phyloP scores from a whole-genome alignment of 1,140 invertebrate species.

The Andrena cerasifolii region DNA sequence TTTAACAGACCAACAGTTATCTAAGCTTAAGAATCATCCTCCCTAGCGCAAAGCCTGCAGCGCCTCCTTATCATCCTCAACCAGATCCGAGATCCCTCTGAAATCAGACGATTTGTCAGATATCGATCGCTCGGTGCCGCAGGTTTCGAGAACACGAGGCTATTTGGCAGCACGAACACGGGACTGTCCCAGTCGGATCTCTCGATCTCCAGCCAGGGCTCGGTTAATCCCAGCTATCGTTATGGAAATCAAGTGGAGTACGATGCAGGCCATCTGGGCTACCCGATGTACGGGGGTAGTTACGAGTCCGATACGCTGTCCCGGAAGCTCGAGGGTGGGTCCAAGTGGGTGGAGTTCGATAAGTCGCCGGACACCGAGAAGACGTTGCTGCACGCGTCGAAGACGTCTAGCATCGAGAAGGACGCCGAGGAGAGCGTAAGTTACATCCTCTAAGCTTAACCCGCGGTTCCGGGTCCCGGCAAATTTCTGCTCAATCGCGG shows the following conservation, averaged over 20 bases:
- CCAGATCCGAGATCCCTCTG: too few species aligned
- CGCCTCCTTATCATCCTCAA: too few species aligned
- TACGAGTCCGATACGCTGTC: slow-evolving; percentile 78
- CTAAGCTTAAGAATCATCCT: background rate
- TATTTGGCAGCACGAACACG: slow-evolving; percentile 84
- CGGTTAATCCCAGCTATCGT: slow-evolving; percentile 87
- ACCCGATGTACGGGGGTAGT: slow-evolving; percentile 83
- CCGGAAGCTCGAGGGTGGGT: slow-evolving; percentile 82
- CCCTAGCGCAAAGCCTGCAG: too few species aligned
- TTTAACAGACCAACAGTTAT: background rate
- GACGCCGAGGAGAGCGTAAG: slow-evolving; percentile 77
- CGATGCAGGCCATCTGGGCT: slow-evolving; percentile 87
- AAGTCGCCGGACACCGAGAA: slow-evolving; percentile 80
- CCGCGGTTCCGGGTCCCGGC: background rate
- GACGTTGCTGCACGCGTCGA: slow-evolving; percentile 71
- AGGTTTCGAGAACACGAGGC: slow-evolving; percentile 77
- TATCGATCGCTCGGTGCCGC: background rate
- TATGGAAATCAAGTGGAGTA: slow-evolving; percentile 91
- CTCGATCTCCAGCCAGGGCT: slow-evolving; percentile 87
- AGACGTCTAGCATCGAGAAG: slow-evolving; percentile 75
- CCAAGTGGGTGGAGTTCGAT: slow-evolving; percentile 81
- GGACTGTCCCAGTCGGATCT: slow-evolving; percentile 90
- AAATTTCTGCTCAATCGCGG: background rate
- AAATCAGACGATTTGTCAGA: too few species aligned
- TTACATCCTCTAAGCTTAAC: background rate